These are phyloP conservation scores for Bradypus variegatus DNA, from an alignment of 2,797 vertebrate species.

Conservation along the genomic window DNA sequence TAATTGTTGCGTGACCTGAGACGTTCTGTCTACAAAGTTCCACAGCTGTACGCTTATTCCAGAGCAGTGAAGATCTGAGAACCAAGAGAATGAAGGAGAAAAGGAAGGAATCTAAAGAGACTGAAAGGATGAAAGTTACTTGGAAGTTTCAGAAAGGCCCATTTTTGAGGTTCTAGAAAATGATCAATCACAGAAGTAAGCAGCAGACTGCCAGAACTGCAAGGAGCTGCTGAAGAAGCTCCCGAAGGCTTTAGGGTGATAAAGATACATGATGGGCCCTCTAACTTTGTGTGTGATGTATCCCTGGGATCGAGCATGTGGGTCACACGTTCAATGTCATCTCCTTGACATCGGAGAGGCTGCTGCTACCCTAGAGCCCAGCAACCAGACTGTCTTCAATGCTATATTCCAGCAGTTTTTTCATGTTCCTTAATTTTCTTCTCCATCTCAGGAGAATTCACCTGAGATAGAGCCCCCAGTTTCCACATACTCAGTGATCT, in stretches of 20 bases:
- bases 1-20: not conserved
- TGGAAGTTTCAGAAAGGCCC: not conserved
- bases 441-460: not conserved
- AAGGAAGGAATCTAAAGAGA: not conserved
- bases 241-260: not conserved
- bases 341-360: not conserved
- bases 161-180: not conserved
- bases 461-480: not conserved
- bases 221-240: not conserved
- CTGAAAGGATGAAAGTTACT: not conserved
- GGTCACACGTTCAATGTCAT: not conserved
- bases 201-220: not conserved
- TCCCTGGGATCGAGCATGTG: not conserved
- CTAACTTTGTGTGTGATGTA: rapidly evolving
- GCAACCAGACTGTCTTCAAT: not conserved
- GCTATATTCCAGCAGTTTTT: not conserved
- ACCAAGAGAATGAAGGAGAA: not conserved
- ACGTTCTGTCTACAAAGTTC: not conserved
- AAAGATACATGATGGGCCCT: not conserved
- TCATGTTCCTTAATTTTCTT: not conserved
- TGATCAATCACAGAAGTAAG: not conserved
- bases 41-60: not conserved
- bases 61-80: not conserved
- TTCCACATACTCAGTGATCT: not conserved
- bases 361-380: too few relatives aligned